Base-by-base conservation (phyloP, 2,113 vertebrate species). In the Regulus satrapa region DNA sequence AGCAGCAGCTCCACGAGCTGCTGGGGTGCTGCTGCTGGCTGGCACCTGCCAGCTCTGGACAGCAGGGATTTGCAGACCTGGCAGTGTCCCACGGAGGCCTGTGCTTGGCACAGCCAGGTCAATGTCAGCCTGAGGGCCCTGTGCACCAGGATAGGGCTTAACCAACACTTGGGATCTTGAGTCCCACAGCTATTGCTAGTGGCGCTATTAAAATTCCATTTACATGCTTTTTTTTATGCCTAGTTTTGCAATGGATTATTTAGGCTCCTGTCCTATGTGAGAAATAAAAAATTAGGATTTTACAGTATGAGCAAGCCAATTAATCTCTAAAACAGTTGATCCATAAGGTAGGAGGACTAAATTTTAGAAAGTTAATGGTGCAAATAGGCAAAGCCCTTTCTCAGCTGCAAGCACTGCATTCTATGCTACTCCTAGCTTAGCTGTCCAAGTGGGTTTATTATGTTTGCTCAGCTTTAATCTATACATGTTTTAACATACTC, bases 401-500 rank as follows among this genome's bases (percentile, higher is more conserved):
- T 92, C 62, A 88, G 54, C 85, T 95, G 89, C 52, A 85, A 93
- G 81, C 63, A 64, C 81, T 89, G 61, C 67, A 77, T 71, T 95
- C 72, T 76, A 68, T 78, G 40, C 61, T 68, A 34, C 46, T 64
- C 81, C 31, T 48, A 71, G 85, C 69, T 93, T 76, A 93, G 85
- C 73, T 59, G 36, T 40, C 64, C 66, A 41, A 88, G 67, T 78
- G 69, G 52, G 49, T 93, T 95, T 92, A 94, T 88, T 95, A 81
- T 83, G 68, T 95, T 97, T 93, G 81, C 45, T 96, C 45, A 67
- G 85, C 89, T 96, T 95, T 95, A 88, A 88, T 93, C 92, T 92
- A 73, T 94, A 91, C 72, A 59, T n/a, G 23, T 69, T 96, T 95
- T 94, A 92, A 71, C 36, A 80, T 66, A 56, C 36, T 93, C 58